Base-by-base conservation (phyloP, 2,797 vertebrate genomes). In the Sebastes taczanowskii region DNA sequence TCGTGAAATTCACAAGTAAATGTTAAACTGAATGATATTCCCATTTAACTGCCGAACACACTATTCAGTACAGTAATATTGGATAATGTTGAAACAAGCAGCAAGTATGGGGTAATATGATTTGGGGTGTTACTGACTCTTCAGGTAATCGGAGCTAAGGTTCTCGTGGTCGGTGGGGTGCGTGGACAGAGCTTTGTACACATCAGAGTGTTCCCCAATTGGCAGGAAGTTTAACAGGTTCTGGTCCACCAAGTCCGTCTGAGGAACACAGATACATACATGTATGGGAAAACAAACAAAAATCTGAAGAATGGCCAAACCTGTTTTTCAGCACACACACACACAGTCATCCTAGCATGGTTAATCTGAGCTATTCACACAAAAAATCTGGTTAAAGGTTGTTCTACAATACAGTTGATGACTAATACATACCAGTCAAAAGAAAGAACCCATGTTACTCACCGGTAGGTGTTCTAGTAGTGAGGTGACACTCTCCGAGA, bases 141-240 rank as follows among this genome's bases (percentile, higher is more conserved):
- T 99, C 94, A 98, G 95, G 95, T 97, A 98, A 90, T 99, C 97
- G 1, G 97, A 94, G 77, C 93, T 96, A 84, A 99, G 93, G 80
- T 94, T 97, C 91, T 97, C 97, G 87, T 95, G 92, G 93, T 99
- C 97, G 56, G 96, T 90, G 67, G 97, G 97, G 90, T 97, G 97
- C 29, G 97, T 96, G 81, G 98, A 99, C 68, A 99, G 42, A 86
- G 97, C 97, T 96, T 98, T 99, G 96, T 98, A 99, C 77, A 99
- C 96, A 55, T 98, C 97, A 63, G 97, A 96, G 95, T 99, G 98
- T 91, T 99, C 98, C 77, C 97, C 96, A 81, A 97, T 84, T 71
- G 98, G 98, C 92, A 99, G 96, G 96, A 99, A 98, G 96, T 99
- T 99, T 94, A 99, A 96, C 94, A 99, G 93, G 95, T 99, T 99